Conservation (phyloP, 2,113 vertebrate genomes). For the Cygnus buccinator region DNA sequence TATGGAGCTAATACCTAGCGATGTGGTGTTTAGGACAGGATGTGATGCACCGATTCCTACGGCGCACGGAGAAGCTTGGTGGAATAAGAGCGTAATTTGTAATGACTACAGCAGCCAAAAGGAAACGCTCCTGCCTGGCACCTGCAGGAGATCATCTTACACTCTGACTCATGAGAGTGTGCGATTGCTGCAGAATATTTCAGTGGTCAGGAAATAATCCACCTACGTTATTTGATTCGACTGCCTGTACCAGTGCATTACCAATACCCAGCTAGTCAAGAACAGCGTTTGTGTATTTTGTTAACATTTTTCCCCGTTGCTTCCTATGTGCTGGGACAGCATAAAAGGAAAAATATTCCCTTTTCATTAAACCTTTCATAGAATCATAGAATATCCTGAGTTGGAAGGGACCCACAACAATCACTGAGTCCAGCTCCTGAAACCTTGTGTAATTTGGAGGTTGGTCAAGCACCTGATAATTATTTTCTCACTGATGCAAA, state of each 20-base stretch:
- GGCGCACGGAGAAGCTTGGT: fast-evolving
- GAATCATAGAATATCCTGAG: no score
- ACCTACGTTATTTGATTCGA: neutral
- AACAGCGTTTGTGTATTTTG: fast-evolving
- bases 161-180: neutral
- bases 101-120: neutral
- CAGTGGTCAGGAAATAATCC: neutral
- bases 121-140: neutral
- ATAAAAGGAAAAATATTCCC: neutral
- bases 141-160: neutral
- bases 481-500: slow-evolving; percentile 16
- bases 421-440: neutral
- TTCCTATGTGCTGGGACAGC: neutral
- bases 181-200: neutral
- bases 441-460: neutral
- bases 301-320: neutral
- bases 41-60: fast-evolving
- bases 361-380: neutral
- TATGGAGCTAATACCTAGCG: neutral
- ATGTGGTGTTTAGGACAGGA: fast-evolving
- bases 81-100: neutral
- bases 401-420: no score
- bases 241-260: neutral
- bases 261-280: neutral
- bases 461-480: neutral